Base-by-base conservation (phyloP, 2,113 vertebrate genomes). In the Nerophis lumbriciformis region DNA sequence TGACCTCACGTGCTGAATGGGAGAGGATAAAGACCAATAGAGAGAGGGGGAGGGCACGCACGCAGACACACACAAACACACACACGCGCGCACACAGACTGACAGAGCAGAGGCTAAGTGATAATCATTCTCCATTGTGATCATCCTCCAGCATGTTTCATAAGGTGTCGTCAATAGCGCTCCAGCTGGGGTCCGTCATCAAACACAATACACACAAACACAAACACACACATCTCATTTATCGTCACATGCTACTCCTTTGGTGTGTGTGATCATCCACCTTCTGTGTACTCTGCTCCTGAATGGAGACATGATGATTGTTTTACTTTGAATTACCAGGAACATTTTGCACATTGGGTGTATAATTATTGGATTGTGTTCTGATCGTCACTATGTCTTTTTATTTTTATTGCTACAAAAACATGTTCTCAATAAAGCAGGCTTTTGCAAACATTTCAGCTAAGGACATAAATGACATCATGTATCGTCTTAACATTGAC, bases 1-100 rank as follows among this genome's bases (percentile, higher is more conserved):
- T 90, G 89, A 90, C 88, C 88, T 84, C 82, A 77, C 79, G 80
- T 84, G 79, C 76, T 85, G 85, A 87, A 86, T 86, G 78, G 76
- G 71, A 83, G 78, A 80, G 66, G 71, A 82, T 74, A 83, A 80
- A 66, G 70, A 82, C 78, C 63, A 75, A 80, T 65, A 73, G 77
- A 76, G 69, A 72, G 68, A 73, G 61, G 64, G 61, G 77, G 59
- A 68, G 64, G 78, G 72, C 9, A 39, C 38, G 39, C 37, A 42
- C 37, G 15, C 15, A 15, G 28, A 8, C 7, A 53, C 12, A 53
- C 12, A 6, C 21, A 36, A 19, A 36, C 51, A 36, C 51, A 36
- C 51, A 35, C 51, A 14, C 2, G 5, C 52, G 12, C 35, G 6
- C 51, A 36, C 12, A 8, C 16, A 70, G 51, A 44, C 68, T 78